These are phyloP conservation scores for Cepaea hortensis DNA, from an alignment of 2,888 invertebrate genomes.

Conservation along the genomic window DNA sequence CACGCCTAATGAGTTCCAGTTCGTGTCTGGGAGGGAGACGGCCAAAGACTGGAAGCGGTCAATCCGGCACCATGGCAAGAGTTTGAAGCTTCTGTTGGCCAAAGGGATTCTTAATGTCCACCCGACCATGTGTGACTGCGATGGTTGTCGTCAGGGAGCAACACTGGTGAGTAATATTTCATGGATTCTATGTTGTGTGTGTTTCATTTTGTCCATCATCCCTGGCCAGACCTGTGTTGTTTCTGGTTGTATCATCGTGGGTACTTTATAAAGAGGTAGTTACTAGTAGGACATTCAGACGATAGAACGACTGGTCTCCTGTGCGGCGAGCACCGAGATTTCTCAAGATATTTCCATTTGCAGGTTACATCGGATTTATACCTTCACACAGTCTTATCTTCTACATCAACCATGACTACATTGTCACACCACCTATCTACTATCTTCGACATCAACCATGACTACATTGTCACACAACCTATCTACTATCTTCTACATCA, in stretches of 20 bases:
- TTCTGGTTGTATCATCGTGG: background rate
- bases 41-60: constrained; percentile 77
- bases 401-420: no score
- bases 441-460: no score
- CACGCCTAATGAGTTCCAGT: constrained; percentile 78
- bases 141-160: constrained; percentile 62
- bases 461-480: no score
- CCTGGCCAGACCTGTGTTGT: background rate
- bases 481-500: no score
- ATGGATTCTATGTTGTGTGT: background rate
- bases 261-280: background rate
- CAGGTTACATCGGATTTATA: no score
- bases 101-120: constrained; percentile 76
- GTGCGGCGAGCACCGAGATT: no score
- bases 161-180: constrained; percentile 53
- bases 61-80: constrained; percentile 77
- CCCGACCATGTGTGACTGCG: constrained; percentile 76
- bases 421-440: no score
- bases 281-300: no score
- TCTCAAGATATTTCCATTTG: no score
- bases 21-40: constrained; percentile 76
- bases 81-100: constrained; percentile 76
- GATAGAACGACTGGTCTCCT: no score
- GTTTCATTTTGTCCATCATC: background rate
- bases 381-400: no score